Percentiles rank a stretch among this genome's conserved stretches.
phyloP scores from a whole-genome alignment of 2,888 invertebrate genomes.

The Drosophila mimetica region DNA sequence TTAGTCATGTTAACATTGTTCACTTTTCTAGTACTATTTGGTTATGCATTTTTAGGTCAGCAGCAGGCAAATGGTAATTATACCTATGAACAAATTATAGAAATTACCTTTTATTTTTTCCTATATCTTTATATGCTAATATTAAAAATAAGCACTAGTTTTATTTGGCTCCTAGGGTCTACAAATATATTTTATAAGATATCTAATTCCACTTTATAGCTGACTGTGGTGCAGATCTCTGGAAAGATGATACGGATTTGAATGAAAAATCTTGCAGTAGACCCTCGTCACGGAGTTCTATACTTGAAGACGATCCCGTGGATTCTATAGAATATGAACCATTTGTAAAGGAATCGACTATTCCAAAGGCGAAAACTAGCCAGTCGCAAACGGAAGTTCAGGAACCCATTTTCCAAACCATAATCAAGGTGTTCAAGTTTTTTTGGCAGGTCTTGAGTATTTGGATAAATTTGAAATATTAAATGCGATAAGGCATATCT shows the following conservation, averaged over 20 bases:
- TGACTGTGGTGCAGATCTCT: conserved; percentile 3
- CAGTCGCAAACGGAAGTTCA: not conserved
- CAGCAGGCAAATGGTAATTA: conserved; percentile 10
- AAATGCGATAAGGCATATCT: not conserved
- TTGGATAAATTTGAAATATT: conserved; percentile 11
- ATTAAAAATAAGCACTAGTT: no score
- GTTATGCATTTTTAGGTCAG: not conserved
- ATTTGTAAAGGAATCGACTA: not conserved
- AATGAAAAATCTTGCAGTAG: not conserved
- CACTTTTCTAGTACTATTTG: conserved; percentile 10
- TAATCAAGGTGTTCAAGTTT: not conserved
- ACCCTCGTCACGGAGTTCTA: no score
- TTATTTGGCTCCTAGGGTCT: no score
- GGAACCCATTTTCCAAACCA: not conserved
- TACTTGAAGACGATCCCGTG: not conserved
- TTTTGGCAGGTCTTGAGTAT: not conserved
- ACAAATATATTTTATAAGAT: not conserved
- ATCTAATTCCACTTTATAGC: not conserved
- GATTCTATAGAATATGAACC: not conserved
- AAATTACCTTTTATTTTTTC: no score
- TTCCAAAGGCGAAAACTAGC: not conserved
- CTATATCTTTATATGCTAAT: no score
- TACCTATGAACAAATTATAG: not conserved
- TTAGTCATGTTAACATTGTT: conserved; percentile 22
- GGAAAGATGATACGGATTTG: not conserved